Conservation (phyloP, 2,113 vertebrate genomes). For the Plestiodon gilberti region DNA sequence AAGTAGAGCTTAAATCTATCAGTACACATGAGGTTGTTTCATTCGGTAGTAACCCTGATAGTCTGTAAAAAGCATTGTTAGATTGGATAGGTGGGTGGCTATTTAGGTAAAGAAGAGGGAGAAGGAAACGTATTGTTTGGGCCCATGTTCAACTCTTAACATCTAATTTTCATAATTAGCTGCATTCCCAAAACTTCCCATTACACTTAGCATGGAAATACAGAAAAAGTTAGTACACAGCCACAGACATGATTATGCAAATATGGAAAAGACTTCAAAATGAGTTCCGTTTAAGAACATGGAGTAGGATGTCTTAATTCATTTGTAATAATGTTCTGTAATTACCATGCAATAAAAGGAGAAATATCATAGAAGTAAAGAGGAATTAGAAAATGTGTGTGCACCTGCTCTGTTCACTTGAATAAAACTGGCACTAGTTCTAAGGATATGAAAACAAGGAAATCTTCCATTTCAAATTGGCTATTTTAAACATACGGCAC, state of each 20-base stretch:
- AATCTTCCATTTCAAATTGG: constrained; percentile 3
- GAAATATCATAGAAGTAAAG: neutral
- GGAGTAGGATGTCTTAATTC: neutral
- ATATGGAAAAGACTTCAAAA: neutral
- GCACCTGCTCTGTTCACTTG: constrained; percentile 24
- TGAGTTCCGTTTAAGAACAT: constrained; percentile 26
- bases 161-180: no score
- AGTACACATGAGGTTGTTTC: no score
- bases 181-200: neutral
- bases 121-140: no score
- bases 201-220: neutral
- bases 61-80: no score
- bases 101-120: no score
- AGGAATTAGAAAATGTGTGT: constrained; percentile 1
- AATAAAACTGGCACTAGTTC: neutral
- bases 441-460: constrained; percentile 27
- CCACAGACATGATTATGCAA: neutral
- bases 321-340: neutral
- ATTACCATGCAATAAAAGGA: neutral
- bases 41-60: no score
- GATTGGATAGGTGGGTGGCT: no score
- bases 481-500: constrained; percentile 34
- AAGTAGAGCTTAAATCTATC: no score
- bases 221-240: constrained; percentile 8
- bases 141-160: no score